phyloP scores from a whole-genome alignment of 2,113 vertebrate species.

The Brevimyrus niger region DNA sequence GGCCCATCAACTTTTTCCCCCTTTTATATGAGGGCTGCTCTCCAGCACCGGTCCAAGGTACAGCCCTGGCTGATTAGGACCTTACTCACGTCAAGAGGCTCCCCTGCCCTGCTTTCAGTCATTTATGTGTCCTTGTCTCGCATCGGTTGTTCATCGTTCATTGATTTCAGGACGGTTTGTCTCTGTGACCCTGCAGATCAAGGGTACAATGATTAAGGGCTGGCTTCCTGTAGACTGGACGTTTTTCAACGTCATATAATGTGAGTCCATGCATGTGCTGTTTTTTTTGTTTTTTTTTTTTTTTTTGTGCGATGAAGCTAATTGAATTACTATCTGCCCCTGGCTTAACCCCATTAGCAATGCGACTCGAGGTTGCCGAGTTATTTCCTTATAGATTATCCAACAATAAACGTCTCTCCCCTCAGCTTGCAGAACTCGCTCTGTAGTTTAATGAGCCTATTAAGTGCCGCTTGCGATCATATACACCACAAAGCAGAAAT shows the following conservation, averaged over 20 bases:
- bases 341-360: constrained; percentile 17
- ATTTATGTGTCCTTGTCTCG: neutral
- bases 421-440: neutral
- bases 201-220: neutral
- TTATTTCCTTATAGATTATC: constrained; percentile 3
- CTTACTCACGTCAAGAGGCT: neutral
- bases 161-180: neutral
- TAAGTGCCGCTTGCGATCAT: neutral
- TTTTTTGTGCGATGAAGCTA: neutral
- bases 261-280: neutral
- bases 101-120: neutral
- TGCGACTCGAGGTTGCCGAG: neutral
- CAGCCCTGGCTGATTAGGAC: neutral
- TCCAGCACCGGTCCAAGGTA: neutral
- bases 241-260: neutral
- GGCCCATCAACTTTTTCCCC: neutral
- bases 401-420: neutral
- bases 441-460: neutral
- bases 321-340: constrained; percentile 10
- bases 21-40: neutral
- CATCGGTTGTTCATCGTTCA: neutral
- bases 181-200: neutral
- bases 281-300: neutral
- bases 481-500: neutral
- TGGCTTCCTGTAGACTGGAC: neutral